phyloP scores from a whole-genome alignment of 2,113 vertebrate genomes.

The Brachirus orientalis region DNA sequence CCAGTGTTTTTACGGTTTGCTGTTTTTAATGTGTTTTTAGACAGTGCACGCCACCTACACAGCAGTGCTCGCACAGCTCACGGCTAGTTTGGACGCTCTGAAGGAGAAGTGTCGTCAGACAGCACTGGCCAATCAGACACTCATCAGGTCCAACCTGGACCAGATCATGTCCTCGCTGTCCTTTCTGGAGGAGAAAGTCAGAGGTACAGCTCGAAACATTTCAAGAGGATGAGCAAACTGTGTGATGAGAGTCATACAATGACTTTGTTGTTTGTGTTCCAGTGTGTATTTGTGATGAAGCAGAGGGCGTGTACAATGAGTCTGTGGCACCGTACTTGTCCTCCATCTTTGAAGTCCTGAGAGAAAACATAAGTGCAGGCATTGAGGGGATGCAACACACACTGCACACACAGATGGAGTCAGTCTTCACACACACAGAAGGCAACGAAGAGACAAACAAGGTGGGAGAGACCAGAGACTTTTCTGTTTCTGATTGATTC shows the following conservation, averaged over 20 bases:
- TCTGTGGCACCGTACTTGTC: constrained; percentile 86
- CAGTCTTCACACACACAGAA: constrained; percentile 79
- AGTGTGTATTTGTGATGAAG: constrained; percentile 84
- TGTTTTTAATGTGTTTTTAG: constrained; percentile 74
- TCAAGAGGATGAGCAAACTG: background rate
- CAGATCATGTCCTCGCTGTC: constrained; percentile 89
- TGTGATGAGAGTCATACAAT: background rate
- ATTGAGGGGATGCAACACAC: constrained; percentile 84
- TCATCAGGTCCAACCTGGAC: constrained; percentile 91
- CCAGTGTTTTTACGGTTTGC: background rate
- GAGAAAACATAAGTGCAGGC: constrained; percentile 86
- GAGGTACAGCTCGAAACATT: constrained; percentile 78
- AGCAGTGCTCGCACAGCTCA: constrained; percentile 86
- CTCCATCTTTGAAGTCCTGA: constrained; percentile 90
- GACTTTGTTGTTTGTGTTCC: constrained; percentile 17
- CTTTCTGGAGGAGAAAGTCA: constrained; percentile 89
- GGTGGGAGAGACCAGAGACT: constrained; percentile 67
- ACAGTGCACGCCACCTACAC: constrained; percentile 85
- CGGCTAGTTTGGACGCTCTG: constrained; percentile 80
- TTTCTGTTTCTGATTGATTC: background rate
- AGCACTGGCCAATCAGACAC: constrained; percentile 83
- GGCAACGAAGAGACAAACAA: constrained; percentile 78
- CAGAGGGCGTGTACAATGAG: constrained; percentile 82
- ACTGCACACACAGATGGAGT: constrained; percentile 86
- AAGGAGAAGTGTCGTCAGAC: constrained; percentile 85